Evolutionary conservation across 2,888 invertebrate genomes (phyloP).

Genomic region (Euclidia mi): DNA sequence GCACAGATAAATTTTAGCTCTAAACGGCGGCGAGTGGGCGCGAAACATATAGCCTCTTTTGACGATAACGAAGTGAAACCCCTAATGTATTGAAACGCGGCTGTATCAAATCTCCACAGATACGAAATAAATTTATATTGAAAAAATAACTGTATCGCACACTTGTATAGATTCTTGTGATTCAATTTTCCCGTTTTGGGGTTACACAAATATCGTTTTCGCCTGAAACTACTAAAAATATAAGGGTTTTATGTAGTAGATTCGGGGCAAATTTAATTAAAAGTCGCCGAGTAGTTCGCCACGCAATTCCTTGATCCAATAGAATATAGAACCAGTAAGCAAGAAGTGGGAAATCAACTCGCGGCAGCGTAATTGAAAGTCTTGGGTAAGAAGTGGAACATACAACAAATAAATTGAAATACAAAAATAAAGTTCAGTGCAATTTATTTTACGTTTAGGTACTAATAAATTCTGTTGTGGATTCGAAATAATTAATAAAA

Average conservation of each 20-base stretch:
- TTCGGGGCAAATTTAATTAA: conserved; percentile 14
- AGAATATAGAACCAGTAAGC: neutral
- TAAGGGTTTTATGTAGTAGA: conserved; percentile 2
- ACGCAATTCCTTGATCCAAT: conserved; percentile 7
- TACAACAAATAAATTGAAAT: neutral
- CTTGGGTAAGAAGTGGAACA: neutral
- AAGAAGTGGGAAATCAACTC: conserved; percentile 7
- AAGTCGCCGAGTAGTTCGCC: conserved; percentile 3
- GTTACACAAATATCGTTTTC: no score
- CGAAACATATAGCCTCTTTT: conserved; percentile 71
- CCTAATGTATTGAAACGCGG: conserved; percentile 42
- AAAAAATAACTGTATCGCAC: neutral
- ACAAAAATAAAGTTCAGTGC: neutral
- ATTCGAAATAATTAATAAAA: no score
- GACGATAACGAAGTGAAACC: conserved; percentile 67
- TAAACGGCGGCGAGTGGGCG: conserved; percentile 63
- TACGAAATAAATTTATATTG: conserved; percentile 18
- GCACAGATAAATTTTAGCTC: conserved; percentile 81
- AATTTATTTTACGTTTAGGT: no score
- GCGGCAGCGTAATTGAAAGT: neutral
- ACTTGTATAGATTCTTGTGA: conserved; percentile 2
- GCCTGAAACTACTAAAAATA: conserved; percentile 5
- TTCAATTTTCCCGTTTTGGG: no score
- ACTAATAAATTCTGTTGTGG: no score
- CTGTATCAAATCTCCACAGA: conserved; percentile 40